A percentile compares a stretch with the other conserved stretches of the same genome.
phyloP scores from a whole-genome alignment of 2,113 vertebrate genomes.

The Glaucidium brasilianum region DNA sequence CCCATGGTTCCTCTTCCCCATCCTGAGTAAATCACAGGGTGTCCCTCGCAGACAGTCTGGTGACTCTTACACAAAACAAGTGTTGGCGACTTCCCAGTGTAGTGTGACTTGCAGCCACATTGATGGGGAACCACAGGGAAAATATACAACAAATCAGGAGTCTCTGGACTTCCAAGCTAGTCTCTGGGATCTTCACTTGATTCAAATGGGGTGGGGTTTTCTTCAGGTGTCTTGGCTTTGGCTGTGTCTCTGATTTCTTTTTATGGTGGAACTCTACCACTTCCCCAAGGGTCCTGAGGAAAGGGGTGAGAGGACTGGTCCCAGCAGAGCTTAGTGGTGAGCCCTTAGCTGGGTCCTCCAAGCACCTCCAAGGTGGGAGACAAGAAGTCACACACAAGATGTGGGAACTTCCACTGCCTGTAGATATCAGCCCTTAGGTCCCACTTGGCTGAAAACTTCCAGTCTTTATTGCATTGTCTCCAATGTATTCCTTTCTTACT shows the following conservation, averaged over 20 bases:
- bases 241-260: neutral
- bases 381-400: neutral
- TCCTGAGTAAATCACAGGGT: neutral
- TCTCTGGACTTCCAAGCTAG: neutral
- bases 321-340: neutral
- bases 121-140: neutral
- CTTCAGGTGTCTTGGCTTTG: neutral
- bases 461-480: neutral
- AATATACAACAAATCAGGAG: neutral
- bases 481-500: neutral
- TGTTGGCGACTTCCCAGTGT: neutral
- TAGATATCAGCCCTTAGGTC: neutral
- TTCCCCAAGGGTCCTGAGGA: neutral
- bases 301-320: neutral
- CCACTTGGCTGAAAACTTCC: neutral
- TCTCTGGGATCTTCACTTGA: neutral
- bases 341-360: neutral
- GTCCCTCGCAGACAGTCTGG: neutral
- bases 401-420: neutral
- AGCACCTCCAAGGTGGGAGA: neutral
- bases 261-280: neutral
- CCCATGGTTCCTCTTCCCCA: neutral
- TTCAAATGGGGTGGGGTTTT: neutral
- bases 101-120: neutral
- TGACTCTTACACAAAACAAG: neutral